phyloP scores from a whole-genome alignment of 2,888 invertebrate species.

The Pristionchus arcanus region DNA sequence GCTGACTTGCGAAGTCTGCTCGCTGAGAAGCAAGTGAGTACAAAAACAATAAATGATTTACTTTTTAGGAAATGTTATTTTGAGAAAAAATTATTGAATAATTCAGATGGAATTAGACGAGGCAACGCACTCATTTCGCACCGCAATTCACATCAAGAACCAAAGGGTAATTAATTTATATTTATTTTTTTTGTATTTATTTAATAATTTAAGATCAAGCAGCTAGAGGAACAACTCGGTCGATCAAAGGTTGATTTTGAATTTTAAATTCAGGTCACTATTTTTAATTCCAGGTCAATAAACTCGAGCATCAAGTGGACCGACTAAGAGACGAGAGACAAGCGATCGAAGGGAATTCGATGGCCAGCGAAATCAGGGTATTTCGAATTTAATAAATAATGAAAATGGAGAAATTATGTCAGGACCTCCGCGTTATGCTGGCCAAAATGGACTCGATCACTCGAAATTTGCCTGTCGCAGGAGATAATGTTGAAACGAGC shows the following conservation, averaged over 20 bases:
- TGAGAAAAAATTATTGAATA: neutral
- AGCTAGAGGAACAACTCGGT: neutral
- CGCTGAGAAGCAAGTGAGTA: neutral
- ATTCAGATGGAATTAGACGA: neutral
- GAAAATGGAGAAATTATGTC: neutral
- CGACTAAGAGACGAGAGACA: neutral
- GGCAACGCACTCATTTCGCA: neutral
- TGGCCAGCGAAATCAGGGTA: neutral
- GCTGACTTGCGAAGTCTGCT: neutral
- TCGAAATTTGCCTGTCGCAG: neutral
- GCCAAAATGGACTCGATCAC: neutral
- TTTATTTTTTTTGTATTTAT: neutral
- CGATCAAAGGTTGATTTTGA: neutral
- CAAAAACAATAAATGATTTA: too few species aligned
- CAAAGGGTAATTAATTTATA: neutral
- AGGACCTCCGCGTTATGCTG: neutral
- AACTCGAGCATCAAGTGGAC: neutral
- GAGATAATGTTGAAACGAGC: neutral
- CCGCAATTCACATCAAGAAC: neutral
- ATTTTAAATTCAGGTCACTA: neutral
- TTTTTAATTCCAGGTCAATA: neutral
- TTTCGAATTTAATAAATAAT: neutral
- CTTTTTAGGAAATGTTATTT: neutral
- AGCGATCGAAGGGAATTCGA: neutral
- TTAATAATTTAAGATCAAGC: neutral